These are phyloP conservation scores for Cephalotes varians DNA, from an alignment of 2,888 invertebrate genomes.

Conservation along the genomic window DNA sequence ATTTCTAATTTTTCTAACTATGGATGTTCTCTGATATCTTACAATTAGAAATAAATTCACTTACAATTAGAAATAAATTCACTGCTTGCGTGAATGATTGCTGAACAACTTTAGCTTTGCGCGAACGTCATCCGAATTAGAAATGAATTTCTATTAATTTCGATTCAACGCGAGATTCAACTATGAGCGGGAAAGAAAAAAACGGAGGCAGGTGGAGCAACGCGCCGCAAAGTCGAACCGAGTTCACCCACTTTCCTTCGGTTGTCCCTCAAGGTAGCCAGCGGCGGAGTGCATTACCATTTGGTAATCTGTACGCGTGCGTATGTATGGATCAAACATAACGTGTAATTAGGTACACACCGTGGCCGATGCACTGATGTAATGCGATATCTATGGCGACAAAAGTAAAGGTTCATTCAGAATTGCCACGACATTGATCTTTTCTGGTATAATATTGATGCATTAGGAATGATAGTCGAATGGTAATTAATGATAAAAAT, in stretches of 20 bases:
- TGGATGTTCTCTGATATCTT: background rate
- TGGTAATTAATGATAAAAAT: background rate
- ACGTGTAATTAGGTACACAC: conserved; percentile 75
- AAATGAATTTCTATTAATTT: conserved; percentile 15
- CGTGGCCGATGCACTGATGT: conserved; percentile 70
- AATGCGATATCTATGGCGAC: conserved; percentile 67
- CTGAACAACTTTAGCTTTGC: background rate
- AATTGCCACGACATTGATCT: conserved; percentile 21
- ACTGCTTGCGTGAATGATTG: background rate
- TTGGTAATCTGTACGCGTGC: conserved; percentile 58
- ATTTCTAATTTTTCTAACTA: background rate
- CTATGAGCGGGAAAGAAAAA: conserved; percentile 14
- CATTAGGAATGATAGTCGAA: background rate
- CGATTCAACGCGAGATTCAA: background rate
- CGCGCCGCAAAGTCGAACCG: conserved; percentile 65
- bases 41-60: background rate
- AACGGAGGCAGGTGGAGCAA: conserved; percentile 45
- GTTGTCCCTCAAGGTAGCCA: conserved; percentile 64
- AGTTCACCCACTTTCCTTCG: conserved; percentile 74
- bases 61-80: conserved; percentile 1
- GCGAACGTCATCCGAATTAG: background rate
- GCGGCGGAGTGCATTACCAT: conserved; percentile 63
- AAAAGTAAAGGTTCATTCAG: conserved; percentile 50
- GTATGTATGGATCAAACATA: conserved; percentile 68
- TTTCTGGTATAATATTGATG: background rate